Percentiles rank a stretch among this genome's conserved stretches.
phyloP scores from a whole-genome alignment of 2,888 invertebrate species.

The Acleris laterana region DNA sequence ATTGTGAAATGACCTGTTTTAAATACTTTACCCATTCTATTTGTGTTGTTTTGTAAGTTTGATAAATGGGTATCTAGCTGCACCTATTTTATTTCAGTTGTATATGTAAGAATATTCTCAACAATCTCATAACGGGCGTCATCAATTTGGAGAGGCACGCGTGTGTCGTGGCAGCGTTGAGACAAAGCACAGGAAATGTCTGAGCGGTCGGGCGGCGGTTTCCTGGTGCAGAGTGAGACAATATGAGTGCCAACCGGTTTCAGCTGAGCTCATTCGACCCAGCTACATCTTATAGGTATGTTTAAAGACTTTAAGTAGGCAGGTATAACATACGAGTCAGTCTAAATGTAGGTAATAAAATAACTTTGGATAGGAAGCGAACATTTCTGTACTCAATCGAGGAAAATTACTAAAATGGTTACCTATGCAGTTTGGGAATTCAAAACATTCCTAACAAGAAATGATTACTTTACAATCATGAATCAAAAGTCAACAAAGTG shows the following conservation, averaged over 20 bases:
- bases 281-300: conserved; percentile 44
- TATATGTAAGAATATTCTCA: background rate
- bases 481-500: too few species aligned
- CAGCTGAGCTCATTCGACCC: conserved; percentile 70
- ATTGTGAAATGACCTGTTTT: conserved; percentile 50
- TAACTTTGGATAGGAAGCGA: too few species aligned
- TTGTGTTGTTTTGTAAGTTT: background rate
- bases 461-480: too few species aligned
- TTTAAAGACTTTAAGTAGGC: conserved; percentile 20
- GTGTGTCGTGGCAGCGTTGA: conserved; percentile 59
- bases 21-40: conserved; percentile 21
- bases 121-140: conserved; percentile 24
- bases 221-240: conserved; percentile 80
- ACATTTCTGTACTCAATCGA: too few species aligned
- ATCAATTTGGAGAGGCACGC: conserved; percentile 38
- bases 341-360: background rate
- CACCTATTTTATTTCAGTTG: too few species aligned
- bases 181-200: conserved; percentile 80
- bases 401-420: too few species aligned
- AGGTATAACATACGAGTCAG: conserved; percentile 21
- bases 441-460: too few species aligned
- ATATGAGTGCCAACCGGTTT: conserved; percentile 79
- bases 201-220: conserved; percentile 71
- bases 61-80: too few species aligned
- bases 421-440: too few species aligned